These are phyloP conservation scores for Sander lucioperca DNA, from an alignment of 2,113 vertebrate genomes.

Conservation along the genomic window DNA sequence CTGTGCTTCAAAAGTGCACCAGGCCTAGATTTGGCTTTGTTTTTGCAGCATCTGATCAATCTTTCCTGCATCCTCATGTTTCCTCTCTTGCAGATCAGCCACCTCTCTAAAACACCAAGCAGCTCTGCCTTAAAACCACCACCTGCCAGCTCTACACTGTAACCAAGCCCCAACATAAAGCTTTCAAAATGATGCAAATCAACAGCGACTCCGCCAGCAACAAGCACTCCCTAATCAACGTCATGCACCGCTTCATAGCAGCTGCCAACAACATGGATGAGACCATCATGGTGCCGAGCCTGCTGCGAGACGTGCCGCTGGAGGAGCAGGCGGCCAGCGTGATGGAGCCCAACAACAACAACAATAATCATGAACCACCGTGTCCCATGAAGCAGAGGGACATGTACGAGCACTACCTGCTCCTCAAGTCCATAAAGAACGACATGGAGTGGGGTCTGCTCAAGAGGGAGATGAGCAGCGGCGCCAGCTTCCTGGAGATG, in stretches of 20 bases:
- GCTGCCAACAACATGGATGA: slow-evolving; percentile 89
- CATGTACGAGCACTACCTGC: slow-evolving; percentile 88
- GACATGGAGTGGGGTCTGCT: slow-evolving; percentile 88
- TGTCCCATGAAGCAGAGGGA: slow-evolving; percentile 83
- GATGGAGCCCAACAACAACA: slow-evolving; percentile 73
- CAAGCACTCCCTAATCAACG: slow-evolving; percentile 87
- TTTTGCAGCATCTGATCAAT: not conserved
- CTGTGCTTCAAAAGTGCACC: not conserved
- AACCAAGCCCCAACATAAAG: slow-evolving; percentile 43
- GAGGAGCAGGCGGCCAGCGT: slow-evolving; percentile 72
- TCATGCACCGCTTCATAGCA: slow-evolving; percentile 88
- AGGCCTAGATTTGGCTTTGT: not conserved
- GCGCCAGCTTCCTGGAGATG: slow-evolving; percentile 83
- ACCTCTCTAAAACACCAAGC: not conserved
- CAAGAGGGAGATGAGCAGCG: slow-evolving; percentile 81
- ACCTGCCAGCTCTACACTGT: slow-evolving; percentile 36
- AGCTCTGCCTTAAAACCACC: slow-evolving; percentile 44
- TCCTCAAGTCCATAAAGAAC: slow-evolving; percentile 87
- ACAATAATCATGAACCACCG: slow-evolving; percentile 54
- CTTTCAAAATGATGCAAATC: slow-evolving; percentile 84
- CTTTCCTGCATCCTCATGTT: slow-evolving; percentile 26
- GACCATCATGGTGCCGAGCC: slow-evolving; percentile 88
- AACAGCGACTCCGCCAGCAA: slow-evolving; percentile 78
- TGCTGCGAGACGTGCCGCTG: slow-evolving; percentile 84
- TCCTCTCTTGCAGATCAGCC: slow-evolving; percentile 52